A percentile compares a stretch with the other conserved stretches of the same genome.
phyloP scores from a whole-genome alignment of 2,888 invertebrate species.

The Diploptera punctata region DNA sequence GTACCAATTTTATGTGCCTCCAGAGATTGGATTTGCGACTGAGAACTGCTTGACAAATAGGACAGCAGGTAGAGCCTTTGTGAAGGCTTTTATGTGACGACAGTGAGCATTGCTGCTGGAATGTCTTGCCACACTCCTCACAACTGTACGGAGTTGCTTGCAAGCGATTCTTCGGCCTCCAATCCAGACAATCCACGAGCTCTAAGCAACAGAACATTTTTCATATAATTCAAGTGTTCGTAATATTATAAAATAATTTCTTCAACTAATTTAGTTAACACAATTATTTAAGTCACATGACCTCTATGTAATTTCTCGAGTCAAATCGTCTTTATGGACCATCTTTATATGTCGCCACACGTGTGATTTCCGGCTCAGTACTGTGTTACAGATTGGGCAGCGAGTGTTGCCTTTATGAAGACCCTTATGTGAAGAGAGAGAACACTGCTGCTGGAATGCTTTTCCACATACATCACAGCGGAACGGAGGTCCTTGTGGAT shows the following conservation, averaged over 20 bases:
- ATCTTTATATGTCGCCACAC: conserved; percentile 31
- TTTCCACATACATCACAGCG: conserved; percentile 32
- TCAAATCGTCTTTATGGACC: conserved; percentile 37
- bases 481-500: not conserved
- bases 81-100: conserved; percentile 30
- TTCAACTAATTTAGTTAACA: too few species aligned
- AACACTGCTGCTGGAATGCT: conserved; percentile 28
- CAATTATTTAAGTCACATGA: too few species aligned
- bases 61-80: conserved; percentile 32
- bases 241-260: too few species aligned
- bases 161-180: not conserved
- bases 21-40: conserved; percentile 20
- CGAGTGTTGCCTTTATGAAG: conserved; percentile 37
- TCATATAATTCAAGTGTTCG: too few species aligned
- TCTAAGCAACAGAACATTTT: not conserved
- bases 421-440: conserved; percentile 32
- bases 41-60: conserved; percentile 26
- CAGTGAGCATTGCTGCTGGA: conserved; percentile 26
- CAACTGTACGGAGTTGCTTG: conserved; percentile 9
- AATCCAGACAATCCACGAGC: not conserved
- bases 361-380: conserved; percentile 34
- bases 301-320: too few species aligned
- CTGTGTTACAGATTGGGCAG: conserved; percentile 31
- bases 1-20: conserved; percentile 35
- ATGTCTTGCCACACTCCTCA: conserved; percentile 24